A percentile compares a stretch with the other conserved stretches of the same genome.
These are phyloP conservation scores for Pterocles gutturalis DNA, from an alignment of 2,113 vertebrate genomes.

Conservation along the genomic window DNA sequence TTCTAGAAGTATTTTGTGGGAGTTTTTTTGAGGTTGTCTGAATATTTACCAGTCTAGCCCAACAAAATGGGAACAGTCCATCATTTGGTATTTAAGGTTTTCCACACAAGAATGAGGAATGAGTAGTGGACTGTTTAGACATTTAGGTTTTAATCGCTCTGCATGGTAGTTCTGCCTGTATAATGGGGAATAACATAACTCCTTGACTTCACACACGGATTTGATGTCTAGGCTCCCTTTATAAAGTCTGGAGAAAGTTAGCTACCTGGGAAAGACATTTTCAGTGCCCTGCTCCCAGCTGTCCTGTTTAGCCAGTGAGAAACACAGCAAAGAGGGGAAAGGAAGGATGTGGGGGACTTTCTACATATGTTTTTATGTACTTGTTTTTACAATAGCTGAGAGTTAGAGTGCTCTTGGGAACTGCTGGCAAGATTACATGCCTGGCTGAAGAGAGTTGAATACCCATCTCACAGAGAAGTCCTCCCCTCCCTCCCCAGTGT, in stretches of 20 bases:
- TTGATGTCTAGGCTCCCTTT: not conserved
- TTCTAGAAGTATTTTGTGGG: not conserved
- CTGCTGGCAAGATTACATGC: not conserved
- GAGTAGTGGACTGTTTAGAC: not conserved
- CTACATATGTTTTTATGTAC: not conserved
- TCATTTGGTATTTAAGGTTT: not conserved
- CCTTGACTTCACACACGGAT: not conserved
- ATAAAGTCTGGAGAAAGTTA: not conserved
- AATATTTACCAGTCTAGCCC: not conserved
- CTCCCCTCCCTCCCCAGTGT: not conserved
- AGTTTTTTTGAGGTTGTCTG: not conserved
- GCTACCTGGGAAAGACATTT: slow-evolving; percentile 21
- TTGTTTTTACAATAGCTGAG: slow-evolving; percentile 3
- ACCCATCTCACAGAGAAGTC: not conserved
- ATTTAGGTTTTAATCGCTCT: not conserved
- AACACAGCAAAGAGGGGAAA: not conserved
- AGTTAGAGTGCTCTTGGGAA: not conserved
- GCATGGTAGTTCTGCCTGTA: not conserved
- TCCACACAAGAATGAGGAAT: not conserved
- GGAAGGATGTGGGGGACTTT: slow-evolving; percentile 17
- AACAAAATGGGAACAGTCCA: not conserved
- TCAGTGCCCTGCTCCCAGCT: not conserved
- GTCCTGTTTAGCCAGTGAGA: not conserved
- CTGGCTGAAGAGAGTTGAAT: not conserved
- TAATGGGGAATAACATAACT: not conserved